Evolutionary conservation across 2,113 vertebrate genomes (phyloP).

Genomic region (Anolis sagrei): DNA sequence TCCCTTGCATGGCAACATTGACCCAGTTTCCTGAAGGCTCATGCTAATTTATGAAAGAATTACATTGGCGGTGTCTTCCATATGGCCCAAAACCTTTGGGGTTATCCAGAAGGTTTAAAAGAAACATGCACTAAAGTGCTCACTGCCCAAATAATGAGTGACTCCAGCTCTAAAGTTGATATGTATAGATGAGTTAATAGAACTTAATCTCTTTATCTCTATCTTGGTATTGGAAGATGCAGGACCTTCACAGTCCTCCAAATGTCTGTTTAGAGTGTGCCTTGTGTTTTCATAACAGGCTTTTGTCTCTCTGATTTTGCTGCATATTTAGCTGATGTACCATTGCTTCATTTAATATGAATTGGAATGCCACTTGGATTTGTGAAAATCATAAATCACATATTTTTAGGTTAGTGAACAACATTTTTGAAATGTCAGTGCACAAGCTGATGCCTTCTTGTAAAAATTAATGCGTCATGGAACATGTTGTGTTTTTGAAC

Average conservation of each 20-base stretch:
- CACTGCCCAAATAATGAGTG: neutral
- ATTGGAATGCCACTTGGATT: neutral
- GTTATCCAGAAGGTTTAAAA: too few relatives aligned
- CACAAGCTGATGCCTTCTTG: neutral
- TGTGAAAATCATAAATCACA: neutral
- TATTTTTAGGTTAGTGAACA: conserved; percentile 12
- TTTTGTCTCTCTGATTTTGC: too few relatives aligned
- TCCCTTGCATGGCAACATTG: neutral
- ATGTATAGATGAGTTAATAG: neutral
- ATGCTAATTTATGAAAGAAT: neutral
- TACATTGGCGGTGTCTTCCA: too few relatives aligned
- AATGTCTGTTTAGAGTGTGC: neutral
- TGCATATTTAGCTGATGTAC: neutral
- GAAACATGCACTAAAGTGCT: neutral
- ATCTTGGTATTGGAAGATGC: neutral
- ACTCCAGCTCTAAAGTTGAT: neutral
- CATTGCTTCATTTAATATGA: conserved; percentile 21
- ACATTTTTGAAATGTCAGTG: conserved; percentile 9
- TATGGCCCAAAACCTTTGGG: neutral
- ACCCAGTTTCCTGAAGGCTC: neutral
- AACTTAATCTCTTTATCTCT: neutral
- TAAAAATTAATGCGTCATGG: neutral
- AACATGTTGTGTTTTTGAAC: neutral
- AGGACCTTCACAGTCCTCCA: too few relatives aligned
- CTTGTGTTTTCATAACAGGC: neutral